A percentile compares a stretch with the other conserved stretches of the same genome.
Conservation (phyloP, 2,888 invertebrate genomes). For the Rutpela maculata region DNA sequence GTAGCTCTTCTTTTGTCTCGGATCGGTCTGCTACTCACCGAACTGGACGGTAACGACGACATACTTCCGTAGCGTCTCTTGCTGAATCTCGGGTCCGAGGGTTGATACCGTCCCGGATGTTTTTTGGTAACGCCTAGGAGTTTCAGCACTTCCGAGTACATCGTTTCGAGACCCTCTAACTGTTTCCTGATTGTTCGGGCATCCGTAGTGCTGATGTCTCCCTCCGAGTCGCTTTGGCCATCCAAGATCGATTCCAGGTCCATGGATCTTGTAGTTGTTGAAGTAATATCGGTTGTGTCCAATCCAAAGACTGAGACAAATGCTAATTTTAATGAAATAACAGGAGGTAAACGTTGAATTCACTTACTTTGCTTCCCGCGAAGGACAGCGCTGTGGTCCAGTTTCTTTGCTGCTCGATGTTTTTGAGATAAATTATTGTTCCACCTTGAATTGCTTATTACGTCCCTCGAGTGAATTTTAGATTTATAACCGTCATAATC, state of each 20-base stretch:
- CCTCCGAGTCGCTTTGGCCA: slow-evolving; percentile 81
- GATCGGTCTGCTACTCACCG: slow-evolving; percentile 86
- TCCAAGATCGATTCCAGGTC: slow-evolving; percentile 88
- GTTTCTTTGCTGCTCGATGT: slow-evolving; percentile 74
- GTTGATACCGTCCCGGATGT: slow-evolving; percentile 74
- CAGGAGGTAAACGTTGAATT: neutral
- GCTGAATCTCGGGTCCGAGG: slow-evolving; percentile 75
- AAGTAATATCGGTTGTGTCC: slow-evolving; percentile 85
- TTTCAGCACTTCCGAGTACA: slow-evolving; percentile 89
- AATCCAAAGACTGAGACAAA: slow-evolving; percentile 80
- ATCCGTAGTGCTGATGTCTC: slow-evolving; percentile 85
- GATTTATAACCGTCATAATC: slow-evolving; percentile 76
- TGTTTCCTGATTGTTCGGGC: slow-evolving; percentile 87
- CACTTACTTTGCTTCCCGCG: slow-evolving; percentile 80
- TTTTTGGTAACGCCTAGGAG: slow-evolving; percentile 78
- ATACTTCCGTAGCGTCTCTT: slow-evolving; percentile 84
- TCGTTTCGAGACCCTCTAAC: slow-evolving; percentile 87
- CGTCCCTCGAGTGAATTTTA: slow-evolving; percentile 67
- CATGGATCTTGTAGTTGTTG: slow-evolving; percentile 85
- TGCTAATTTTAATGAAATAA: neutral
- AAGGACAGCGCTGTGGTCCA: slow-evolving; percentile 75
- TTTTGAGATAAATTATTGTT: slow-evolving; percentile 73
- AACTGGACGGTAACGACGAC: slow-evolving; percentile 89
- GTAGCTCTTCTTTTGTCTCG: slow-evolving; percentile 82
- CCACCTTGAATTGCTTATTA: slow-evolving; percentile 66